Conservation (phyloP, 2,797 vertebrate genomes). For the Myotis vivesi region DNA sequence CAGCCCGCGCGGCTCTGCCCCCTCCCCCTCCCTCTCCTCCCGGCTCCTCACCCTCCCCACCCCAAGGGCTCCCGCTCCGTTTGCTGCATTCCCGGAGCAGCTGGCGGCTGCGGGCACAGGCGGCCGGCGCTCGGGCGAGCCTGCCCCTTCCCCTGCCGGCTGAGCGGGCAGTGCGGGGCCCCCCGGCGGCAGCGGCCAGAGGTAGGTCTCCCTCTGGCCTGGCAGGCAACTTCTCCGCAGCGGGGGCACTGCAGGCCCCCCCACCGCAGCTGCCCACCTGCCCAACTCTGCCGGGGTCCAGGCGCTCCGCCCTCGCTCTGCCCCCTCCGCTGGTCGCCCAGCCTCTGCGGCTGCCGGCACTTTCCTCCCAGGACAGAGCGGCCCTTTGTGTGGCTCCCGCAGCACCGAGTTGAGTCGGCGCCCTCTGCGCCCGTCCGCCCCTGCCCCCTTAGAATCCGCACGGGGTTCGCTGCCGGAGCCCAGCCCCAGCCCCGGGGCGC, state of each 20-base stretch:
- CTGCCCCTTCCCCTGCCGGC: conserved; percentile 64
- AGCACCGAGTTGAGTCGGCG: conserved; percentile 47
- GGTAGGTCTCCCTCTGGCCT: conserved; percentile 70
- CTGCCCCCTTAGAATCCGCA: background rate
- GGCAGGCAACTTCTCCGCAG: conserved; percentile 73
- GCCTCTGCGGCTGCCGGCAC: conserved; percentile 78
- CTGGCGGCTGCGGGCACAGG: conserved; percentile 29
- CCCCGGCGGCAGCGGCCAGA: conserved; percentile 55
- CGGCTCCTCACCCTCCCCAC: conserved; percentile 68
- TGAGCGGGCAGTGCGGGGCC: conserved; percentile 61
- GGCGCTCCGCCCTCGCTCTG: conserved; percentile 61
- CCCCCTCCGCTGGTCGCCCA: conserved; percentile 51
- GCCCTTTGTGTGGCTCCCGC: conserved; percentile 77
- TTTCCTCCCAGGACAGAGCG: conserved; percentile 78
- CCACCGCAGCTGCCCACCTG: conserved; percentile 56
- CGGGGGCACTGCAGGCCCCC: conserved; percentile 75
- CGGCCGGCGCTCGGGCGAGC: conserved; percentile 30
- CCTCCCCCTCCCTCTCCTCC: background rate
- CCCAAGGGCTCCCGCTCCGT: conserved; percentile 63
- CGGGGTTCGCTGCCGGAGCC: conserved; percentile 28
- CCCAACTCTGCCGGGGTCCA: background rate
- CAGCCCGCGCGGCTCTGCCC: conserved; percentile 43
- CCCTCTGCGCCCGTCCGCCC: background rate
- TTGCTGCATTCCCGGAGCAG: conserved; percentile 71
- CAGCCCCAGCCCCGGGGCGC: background rate